Percentiles rank a stretch among this genome's conserved stretches.
phyloP scores from a whole-genome alignment of 2,113 vertebrate genomes.

The Paramisgurnus dabryanus region DNA sequence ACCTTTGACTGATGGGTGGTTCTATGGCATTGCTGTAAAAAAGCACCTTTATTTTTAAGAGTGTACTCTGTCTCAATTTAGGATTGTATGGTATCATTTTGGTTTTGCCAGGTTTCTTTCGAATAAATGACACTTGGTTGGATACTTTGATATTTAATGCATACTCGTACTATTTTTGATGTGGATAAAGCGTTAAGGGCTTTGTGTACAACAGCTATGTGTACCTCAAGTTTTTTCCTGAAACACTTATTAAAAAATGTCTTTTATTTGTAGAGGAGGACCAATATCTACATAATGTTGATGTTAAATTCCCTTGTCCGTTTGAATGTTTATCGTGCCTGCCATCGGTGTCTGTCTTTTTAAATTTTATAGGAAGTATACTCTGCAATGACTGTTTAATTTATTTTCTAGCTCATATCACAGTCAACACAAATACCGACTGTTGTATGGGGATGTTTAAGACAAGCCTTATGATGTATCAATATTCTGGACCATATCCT shows the following conservation, averaged over 20 bases:
- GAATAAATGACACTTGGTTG: neutral
- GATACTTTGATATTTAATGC: neutral
- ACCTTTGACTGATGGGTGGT: too few relatives aligned
- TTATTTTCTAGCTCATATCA: neutral
- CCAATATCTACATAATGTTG: constrained; percentile 12
- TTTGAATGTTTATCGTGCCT: constrained; percentile 48
- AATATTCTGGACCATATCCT: neutral
- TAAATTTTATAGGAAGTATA: constrained; percentile 23
- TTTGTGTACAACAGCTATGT: constrained; percentile 24
- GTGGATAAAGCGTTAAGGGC: neutral
- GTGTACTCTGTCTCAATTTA: too few relatives aligned
- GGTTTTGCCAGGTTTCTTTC: too few relatives aligned
- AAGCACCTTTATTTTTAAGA: too few relatives aligned
- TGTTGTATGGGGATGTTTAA: neutral
- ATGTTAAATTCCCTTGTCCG: constrained; percentile 10
- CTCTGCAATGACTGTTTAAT: neutral
- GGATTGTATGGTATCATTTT: too few relatives aligned
- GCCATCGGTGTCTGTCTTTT: constrained; percentile 13
- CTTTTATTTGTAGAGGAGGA: neutral
- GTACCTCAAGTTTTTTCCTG: constrained; percentile 17
- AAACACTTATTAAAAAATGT: constrained; percentile 9
- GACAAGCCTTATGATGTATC: neutral
- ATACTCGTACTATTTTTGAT: neutral
- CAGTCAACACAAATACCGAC: neutral
- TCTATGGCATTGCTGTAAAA: too few relatives aligned